A percentile compares a stretch with the other conserved stretches of the same genome.
phyloP scores from a whole-genome alignment of 92 coral and sea anemone species.

The Parazoanthus swiftii region DNA sequence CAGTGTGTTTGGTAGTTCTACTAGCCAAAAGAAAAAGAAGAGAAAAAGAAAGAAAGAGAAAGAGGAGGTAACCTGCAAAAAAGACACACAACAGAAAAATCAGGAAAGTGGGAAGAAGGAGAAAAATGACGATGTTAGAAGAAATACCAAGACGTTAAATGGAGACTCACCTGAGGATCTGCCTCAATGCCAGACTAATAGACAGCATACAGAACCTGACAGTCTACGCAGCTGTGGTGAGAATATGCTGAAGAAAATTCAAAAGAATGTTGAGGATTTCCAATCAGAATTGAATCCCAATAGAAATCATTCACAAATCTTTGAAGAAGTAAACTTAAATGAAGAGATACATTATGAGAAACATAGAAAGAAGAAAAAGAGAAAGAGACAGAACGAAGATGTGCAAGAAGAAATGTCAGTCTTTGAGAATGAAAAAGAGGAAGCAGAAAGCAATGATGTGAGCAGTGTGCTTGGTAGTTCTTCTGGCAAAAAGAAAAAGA shows the following conservation, averaged over 20 bases:
- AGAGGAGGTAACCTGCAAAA: neutral
- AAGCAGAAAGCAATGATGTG: neutral
- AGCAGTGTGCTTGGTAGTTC: neutral
- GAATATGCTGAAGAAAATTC: neutral
- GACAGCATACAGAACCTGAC: neutral
- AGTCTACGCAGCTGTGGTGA: neutral
- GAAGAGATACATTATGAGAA: neutral
- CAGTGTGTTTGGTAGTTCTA: neutral
- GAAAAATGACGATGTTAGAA: no score
- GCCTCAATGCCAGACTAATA: no score
- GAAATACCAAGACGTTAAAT: no score
- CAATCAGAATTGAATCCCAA: neutral
- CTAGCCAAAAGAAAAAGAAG: neutral
- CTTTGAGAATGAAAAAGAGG: neutral
- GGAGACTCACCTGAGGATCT: no score
- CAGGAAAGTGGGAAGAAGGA: no score
- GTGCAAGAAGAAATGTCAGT: neutral
- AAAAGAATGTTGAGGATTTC: neutral
- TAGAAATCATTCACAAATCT: neutral
- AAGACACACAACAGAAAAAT: no score
- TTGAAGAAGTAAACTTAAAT: neutral
- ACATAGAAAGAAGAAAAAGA: neutral
- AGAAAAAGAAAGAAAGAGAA: constrained; percentile 3
- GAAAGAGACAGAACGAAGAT: neutral
- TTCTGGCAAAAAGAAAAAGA: neutral